Conservation (phyloP, 2,888 invertebrate genomes). For the Apeira syringaria region DNA sequence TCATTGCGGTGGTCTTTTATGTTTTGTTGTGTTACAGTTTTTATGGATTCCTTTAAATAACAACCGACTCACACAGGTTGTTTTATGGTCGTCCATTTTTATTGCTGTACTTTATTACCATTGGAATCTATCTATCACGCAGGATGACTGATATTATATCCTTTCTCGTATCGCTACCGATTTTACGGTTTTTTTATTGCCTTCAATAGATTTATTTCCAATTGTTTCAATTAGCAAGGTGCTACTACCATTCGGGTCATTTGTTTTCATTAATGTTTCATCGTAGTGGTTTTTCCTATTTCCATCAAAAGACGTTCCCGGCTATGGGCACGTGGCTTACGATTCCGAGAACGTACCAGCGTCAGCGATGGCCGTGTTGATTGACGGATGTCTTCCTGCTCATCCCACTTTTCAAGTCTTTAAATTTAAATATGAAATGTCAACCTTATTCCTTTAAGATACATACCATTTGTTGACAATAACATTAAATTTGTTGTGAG, state of each 20-base stretch:
- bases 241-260: slow-evolving; percentile 7
- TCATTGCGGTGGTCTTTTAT: slow-evolving; percentile 75
- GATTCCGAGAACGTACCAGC: slow-evolving; percentile 59
- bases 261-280: slow-evolving; percentile 38
- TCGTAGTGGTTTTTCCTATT: slow-evolving; percentile 39
- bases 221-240: slow-evolving; percentile 15
- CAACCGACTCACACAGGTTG: slow-evolving; percentile 58
- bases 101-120: slow-evolving; percentile 47
- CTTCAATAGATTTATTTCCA: slow-evolving; percentile 31
- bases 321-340: slow-evolving; percentile 46
- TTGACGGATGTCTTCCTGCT: slow-evolving; percentile 73
- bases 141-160: slow-evolving; percentile 46
- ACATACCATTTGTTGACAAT: slow-evolving; percentile 32
- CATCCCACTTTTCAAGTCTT: slow-evolving; percentile 31
- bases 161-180: slow-evolving; percentile 26
- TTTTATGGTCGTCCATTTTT: slow-evolving; percentile 56
- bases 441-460: slow-evolving; percentile 40
- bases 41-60: slow-evolving; percentile 70
- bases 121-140: slow-evolving; percentile 44
- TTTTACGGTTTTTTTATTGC: slow-evolving; percentile 34
- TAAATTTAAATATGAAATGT: slow-evolving; percentile 26
- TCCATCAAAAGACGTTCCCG: slow-evolving; percentile 35
- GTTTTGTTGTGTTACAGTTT: slow-evolving; percentile 66
- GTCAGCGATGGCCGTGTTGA: slow-evolving; percentile 58
- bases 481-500: slow-evolving; percentile 34